phyloP scores from a whole-genome alignment of 2,113 vertebrate species.

The Sphaerodactylus townsendi region DNA sequence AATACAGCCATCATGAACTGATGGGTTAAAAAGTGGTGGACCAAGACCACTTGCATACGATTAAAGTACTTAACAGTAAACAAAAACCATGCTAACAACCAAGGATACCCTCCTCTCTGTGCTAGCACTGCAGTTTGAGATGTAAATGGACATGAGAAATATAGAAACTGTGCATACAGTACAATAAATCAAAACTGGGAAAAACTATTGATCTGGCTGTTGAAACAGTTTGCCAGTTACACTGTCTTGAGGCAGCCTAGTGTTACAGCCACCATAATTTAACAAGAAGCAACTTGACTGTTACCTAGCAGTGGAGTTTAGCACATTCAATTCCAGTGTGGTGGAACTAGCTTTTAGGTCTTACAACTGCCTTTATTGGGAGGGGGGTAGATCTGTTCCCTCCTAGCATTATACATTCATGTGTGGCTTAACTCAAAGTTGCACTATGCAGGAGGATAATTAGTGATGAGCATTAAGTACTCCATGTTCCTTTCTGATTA shows the following conservation, averaged over 20 bases:
- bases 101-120: not conserved
- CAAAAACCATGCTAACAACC: not conserved
- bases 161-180: not conserved
- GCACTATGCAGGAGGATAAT: constrained; percentile 30
- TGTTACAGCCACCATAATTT: rapidly evolving
- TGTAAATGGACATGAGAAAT: not conserved
- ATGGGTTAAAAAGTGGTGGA: not conserved
- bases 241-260: rapidly evolving
- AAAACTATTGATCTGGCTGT: not conserved
- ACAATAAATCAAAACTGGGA: not conserved
- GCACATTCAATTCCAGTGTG: rapidly evolving
- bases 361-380: constrained; percentile 30
- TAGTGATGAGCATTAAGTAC: constrained; percentile 52
- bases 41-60: not conserved
- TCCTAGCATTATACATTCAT: constrained; percentile 47
- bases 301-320: not conserved
- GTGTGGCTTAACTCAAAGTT: constrained; percentile 41
- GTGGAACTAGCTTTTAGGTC: not conserved
- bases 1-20: not conserved
- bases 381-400: constrained; percentile 43
- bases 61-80: not conserved
- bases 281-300: not conserved
- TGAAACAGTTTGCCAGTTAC: not conserved
- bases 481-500: constrained; percentile 42
- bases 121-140: not conserved